Conservation (phyloP, 1,140 invertebrate species). For the Papilio polytes region DNA sequence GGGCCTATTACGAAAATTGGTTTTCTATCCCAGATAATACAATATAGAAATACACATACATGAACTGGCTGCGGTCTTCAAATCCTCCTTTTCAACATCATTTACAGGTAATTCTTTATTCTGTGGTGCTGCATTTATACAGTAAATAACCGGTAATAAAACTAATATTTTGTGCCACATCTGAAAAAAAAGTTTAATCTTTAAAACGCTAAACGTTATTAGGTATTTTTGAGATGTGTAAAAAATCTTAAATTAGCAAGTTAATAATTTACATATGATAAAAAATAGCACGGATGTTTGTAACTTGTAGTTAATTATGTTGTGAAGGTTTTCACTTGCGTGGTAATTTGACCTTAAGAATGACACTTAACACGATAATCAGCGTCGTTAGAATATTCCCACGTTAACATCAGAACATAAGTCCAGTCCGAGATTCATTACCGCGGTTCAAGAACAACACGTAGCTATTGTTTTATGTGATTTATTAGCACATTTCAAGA, state of each 20-base stretch:
- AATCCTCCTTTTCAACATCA: conserved; percentile 47
- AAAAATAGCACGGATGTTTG: conserved; percentile 7
- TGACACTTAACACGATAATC: conserved; percentile 57
- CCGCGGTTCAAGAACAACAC: conserved; percentile 44
- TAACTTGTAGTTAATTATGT: conserved; percentile 44
- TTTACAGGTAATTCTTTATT: conserved; percentile 32
- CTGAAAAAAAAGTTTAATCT: conserved; percentile 47
- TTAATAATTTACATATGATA: neutral
- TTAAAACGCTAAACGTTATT: no score
- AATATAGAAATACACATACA: conserved; percentile 46
- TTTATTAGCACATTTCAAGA: conserved; percentile 35
- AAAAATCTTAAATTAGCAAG: neutral
- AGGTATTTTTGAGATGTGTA: no score
- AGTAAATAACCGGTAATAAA: conserved; percentile 37
- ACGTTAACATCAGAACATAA: conserved; percentile 46
- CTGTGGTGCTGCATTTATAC: conserved; percentile 42
- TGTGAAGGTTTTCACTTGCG: conserved; percentile 44
- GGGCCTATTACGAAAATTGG: no score
- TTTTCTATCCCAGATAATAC: no score
- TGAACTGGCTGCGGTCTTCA: conserved; percentile 59
- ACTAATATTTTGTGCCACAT: conserved; percentile 45
- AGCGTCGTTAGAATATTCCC: conserved; percentile 59
- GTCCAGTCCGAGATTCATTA: conserved; percentile 46
- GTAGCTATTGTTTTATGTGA: conserved; percentile 4
- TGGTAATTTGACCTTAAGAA: conserved; percentile 46